Evolutionary conservation across 2,888 invertebrate species (phyloP).

Genomic region (Xylota sylvarum): DNA sequence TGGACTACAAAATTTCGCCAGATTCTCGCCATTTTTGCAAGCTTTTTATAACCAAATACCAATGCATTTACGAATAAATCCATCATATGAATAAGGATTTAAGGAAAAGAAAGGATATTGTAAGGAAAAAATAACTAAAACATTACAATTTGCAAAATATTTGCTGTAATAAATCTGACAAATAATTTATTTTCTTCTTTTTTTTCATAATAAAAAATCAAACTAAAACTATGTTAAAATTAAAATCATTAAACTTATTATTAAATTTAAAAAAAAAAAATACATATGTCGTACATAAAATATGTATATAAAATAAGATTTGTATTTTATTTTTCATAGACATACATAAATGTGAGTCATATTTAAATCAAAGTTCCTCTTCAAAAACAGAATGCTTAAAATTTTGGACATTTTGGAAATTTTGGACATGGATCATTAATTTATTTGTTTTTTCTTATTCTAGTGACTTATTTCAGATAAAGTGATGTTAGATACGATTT

Average conservation of each 20-base stretch:
- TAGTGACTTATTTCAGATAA: neutral
- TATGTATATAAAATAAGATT: neutral
- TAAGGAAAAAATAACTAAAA: constrained; percentile 19
- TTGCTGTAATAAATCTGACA: constrained; percentile 49
- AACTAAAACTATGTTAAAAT: constrained; percentile 44
- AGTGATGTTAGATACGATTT: neutral
- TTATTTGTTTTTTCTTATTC: neutral
- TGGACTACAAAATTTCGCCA: neutral
- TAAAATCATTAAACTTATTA: constrained; percentile 11
- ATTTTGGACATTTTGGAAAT: constrained; percentile 1
- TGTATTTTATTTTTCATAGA: neutral
- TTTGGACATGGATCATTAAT: neutral
- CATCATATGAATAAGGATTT: neutral
- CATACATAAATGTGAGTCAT: neutral
- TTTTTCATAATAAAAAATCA: constrained; percentile 8
- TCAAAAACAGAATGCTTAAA: neutral
- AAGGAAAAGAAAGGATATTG: constrained; percentile 5
- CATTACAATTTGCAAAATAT: constrained; percentile 18
- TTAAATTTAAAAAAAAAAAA: constrained; percentile 19
- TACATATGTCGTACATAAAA: neutral
- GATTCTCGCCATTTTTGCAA: too few species aligned
- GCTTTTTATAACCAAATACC: too few species aligned
- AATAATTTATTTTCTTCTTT: constrained; percentile 58
- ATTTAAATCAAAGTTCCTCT: neutral
- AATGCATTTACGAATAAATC: constrained; percentile 31